phyloP scores from a whole-genome alignment of 2,113 vertebrate genomes.

The pig (Sus scrofa) region DNA sequence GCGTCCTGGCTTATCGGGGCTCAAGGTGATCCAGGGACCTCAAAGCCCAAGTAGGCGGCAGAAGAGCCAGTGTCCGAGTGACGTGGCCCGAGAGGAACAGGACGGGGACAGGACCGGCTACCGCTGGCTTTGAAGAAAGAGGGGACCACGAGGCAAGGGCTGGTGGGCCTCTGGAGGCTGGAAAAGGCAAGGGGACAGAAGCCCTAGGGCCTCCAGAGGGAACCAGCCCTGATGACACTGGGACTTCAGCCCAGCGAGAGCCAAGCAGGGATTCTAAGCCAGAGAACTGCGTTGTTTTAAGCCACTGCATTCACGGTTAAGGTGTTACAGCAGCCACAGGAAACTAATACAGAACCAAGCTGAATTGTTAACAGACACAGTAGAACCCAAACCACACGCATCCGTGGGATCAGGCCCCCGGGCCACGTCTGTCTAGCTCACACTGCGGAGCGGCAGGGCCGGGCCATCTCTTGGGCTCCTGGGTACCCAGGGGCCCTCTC shows the following conservation, averaged over 20 bases:
- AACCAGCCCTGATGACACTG: neutral
- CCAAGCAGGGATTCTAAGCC: neutral
- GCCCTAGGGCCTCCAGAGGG: neutral
- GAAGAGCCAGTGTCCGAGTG: neutral
- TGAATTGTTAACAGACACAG: neutral
- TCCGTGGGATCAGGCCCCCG: neutral
- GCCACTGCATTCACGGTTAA: neutral
- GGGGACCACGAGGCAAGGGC: neutral
- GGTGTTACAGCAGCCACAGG: neutral
- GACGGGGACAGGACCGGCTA: neutral
- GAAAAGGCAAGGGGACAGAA: neutral
- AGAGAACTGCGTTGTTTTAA: neutral
- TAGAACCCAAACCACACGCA: neutral
- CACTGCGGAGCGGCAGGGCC: neutral
- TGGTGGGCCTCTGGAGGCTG: rapidly evolving
- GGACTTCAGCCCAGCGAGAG: neutral
- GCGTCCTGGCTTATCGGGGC: neutral
- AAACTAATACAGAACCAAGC: neutral
- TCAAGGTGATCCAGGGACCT: neutral
- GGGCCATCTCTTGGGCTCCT: neutral
- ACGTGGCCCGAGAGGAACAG: no score
- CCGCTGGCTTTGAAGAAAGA: neutral
- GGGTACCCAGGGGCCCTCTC: neutral
- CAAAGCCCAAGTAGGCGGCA: neutral
- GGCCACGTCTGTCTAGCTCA: neutral